Evolutionary conservation across 2,888 invertebrate genomes (phyloP).

Genomic region (Pemphredon lugubris): DNA sequence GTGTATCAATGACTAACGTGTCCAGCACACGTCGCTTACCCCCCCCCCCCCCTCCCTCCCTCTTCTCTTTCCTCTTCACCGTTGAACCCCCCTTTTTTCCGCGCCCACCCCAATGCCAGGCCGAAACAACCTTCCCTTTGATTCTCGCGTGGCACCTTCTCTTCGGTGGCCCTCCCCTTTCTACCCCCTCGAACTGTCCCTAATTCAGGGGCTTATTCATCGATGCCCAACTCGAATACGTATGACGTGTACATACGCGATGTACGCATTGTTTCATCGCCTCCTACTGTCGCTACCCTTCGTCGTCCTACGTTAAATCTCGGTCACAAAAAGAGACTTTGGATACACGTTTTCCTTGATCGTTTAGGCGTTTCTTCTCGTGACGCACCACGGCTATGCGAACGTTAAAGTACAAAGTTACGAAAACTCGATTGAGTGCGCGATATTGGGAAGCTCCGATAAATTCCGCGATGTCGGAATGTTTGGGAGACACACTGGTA

Average conservation of each 20-base stretch:
- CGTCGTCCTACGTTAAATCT: no score
- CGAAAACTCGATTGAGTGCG: no score
- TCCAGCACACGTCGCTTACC: slow-evolving; percentile 49
- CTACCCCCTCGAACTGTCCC: slow-evolving; percentile 40
- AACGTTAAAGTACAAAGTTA: no score
- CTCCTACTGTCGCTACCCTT: neutral
- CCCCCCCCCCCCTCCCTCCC: no score
- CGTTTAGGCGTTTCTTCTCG: no score
- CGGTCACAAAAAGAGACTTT: no score
- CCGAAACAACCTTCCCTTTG: slow-evolving; percentile 43
- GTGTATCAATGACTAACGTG: slow-evolving; percentile 77
- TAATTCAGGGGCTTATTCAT: slow-evolving; percentile 73
- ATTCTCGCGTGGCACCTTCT: slow-evolving; percentile 47
- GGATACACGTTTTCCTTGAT: neutral
- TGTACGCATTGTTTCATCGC: neutral
- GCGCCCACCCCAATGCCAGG: slow-evolving; percentile 7
- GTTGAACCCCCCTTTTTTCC: slow-evolving; percentile 13
- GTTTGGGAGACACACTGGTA: no score
- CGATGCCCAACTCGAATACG: slow-evolving; percentile 62
- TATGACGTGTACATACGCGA: slow-evolving; percentile 68
- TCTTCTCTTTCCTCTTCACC: no score
- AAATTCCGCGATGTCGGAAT: no score
- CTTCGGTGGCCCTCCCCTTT: slow-evolving; percentile 19
- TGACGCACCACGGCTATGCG: no score
- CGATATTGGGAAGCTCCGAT: no score